Conservation (phyloP, 2,113 vertebrate species). For the Chauna torquata region DNA sequence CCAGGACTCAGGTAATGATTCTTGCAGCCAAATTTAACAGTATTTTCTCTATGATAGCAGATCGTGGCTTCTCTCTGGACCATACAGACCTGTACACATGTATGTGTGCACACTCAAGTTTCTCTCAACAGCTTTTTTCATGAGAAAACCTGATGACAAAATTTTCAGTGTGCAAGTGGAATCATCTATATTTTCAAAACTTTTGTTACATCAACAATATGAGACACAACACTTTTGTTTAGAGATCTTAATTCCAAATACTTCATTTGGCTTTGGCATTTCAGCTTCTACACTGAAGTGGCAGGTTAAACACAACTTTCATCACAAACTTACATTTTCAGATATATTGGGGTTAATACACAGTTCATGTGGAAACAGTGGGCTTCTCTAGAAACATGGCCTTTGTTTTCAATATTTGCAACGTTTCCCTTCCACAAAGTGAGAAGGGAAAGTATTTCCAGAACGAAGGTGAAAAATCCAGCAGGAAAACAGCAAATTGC, state of each 20-base stretch:
- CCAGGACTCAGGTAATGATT: constrained; percentile 82
- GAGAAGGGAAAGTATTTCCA: neutral
- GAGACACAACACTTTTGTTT: neutral
- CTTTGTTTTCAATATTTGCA: neutral
- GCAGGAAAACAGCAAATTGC: neutral
- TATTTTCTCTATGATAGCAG: neutral
- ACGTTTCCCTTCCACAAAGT: neutral
- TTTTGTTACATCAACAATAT: neutral
- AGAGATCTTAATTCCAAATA: neutral
- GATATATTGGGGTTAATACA: neutral
- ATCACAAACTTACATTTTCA: neutral
- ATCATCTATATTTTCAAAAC: neutral
- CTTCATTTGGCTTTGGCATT: neutral
- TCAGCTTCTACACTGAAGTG: neutral
- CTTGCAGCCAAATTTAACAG: neutral
- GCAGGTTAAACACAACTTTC: neutral
- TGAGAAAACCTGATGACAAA: neutral
- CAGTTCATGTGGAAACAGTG: neutral
- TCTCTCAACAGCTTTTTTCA: neutral
- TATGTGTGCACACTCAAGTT: neutral
- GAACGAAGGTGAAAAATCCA: neutral
- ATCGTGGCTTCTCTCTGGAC: neutral
- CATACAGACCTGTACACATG: too few relatives aligned
- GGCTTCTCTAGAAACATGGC: neutral
- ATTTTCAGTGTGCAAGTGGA: neutral